Evolutionary conservation across 1,140 invertebrate species (phyloP), one percentile per base, ranked within the genome.

Genomic region (Heliconius eleuchia): DNA sequence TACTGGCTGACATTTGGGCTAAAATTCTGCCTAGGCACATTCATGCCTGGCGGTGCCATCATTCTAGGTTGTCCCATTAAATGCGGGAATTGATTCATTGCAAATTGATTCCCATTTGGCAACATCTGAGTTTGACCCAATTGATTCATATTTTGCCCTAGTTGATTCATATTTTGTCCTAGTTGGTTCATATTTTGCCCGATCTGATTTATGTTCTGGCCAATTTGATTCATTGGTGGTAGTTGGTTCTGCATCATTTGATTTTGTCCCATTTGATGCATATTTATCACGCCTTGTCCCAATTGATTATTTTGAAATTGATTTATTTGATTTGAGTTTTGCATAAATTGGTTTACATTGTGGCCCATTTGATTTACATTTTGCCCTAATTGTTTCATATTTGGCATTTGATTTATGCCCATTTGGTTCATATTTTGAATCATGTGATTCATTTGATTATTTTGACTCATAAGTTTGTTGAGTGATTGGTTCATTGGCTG

Each of bases 1-100:
- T 83, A 92, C 66, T 92, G 91, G 39, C 86, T 89, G 83, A 91
- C 84, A 77, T 88, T 92, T 3, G 86, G 86, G 50, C 78, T 91
- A 77, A 91, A 94, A 85, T 90, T 92, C 78, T 91, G 92, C 57
- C 91, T 85, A 6, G 87, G 90, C 84, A 92, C 89, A 27, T 82
- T 84, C 39, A 94, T 90, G 0, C 92, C 92, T 1, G 92, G 93
- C 0, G 92, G 92, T 0, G 84, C 88, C 77, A 93, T 87, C 92
- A 94, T 92, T 34, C 91, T 84, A 0, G 88, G 88, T 42, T 91
- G 89, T 3, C 88, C 87, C 87, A 92, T 89, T 86, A 90, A 89
- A 75, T 91, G 88, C 0, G 85, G 85, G 74, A 86, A 91, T 57
- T 90, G 91, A 73, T 89, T 91, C 85, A 88, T 83, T 78, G 81